Conservation (phyloP, 2,888 invertebrate species). For the Drosophila infuscata region DNA sequence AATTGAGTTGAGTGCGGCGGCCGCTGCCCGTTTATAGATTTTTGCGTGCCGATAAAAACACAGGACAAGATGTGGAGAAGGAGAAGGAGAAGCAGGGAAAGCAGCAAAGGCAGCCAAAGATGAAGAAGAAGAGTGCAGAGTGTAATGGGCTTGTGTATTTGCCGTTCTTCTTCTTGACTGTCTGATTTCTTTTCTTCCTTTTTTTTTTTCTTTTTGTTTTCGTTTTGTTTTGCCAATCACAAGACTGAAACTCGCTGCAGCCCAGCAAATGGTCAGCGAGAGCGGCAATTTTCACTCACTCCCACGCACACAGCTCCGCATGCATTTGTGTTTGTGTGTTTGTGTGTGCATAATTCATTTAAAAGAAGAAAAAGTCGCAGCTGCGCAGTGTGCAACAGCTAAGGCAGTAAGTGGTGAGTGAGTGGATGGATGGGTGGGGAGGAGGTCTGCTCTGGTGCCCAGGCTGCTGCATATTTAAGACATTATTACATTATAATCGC, state of each 20-base stretch:
- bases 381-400: constrained; percentile 63
- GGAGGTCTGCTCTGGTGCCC: constrained; percentile 20
- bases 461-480: constrained; percentile 70
- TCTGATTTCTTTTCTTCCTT: not conserved
- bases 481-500: constrained; percentile 82
- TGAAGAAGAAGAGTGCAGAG: constrained; percentile 34
- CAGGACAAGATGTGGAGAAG: constrained; percentile 10
- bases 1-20: constrained; percentile 82
- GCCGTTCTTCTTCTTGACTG: constrained; percentile 22
- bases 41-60: constrained; percentile 55
- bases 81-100: not conserved
- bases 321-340: not conserved
- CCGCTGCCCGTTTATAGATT: constrained; percentile 74
- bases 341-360: constrained; percentile 70
- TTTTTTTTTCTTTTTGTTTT: constrained; percentile 15
- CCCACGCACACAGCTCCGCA: not conserved
- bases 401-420: constrained; percentile 6
- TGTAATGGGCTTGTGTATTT: constrained; percentile 17
- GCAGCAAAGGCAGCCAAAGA: not conserved
- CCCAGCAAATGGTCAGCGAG: constrained; percentile 65
- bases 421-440: not conserved
- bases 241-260: constrained; percentile 63
- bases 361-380: constrained; percentile 69
- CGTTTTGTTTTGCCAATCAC: constrained; percentile 76
- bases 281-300: constrained; percentile 38